Base-by-base conservation (phyloP, 1,140 invertebrate genomes). In the Plodia interpunctella region DNA sequence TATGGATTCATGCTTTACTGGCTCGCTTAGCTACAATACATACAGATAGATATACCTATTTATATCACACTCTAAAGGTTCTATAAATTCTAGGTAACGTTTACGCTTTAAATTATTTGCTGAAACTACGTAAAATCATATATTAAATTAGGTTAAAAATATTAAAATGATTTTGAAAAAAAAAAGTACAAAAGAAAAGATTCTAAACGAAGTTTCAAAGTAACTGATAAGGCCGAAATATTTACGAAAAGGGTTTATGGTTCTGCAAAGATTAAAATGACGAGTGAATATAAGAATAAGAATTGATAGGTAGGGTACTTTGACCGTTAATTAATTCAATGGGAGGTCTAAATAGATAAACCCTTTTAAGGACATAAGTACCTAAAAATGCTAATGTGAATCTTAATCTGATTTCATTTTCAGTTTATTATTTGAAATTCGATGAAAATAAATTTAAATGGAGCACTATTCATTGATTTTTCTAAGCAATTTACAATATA, bases 281-380 rank as follows among this genome's bases (percentile, higher is more conserved):
- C 50, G 61, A 63, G 67, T 65, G 63, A 74, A n/a, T n/a, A n/a
- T n/a, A n/a, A n/a, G n/a, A n/a, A n/a, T n/a, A n/a, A n/a, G n/a
- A n/a, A n/a, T n/a, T n/a, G n/a, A n/a, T n/a, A 74, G 65, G 63
- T 66, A 67, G 62, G 62, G 50, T 65, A 62, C 59, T 61, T 54
- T 54, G 58, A 18, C 20, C 60, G 49, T 64, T 64, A 63, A 74
- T 78, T 76, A 72, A 78, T 74, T 76, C 69, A 65, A 74, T 53
- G 65, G 63, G 68, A 66, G 65, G 57, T 60, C 60, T 62, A 35
- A 5, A n/a, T n/a, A n/a, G n/a, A n/a, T n/a, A n/a, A 10, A 11
- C 9, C 32, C 32, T 35, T 35, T 73, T 70, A 70, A 74, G 68
- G 59, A 67, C 21, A 58, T 69, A 54, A 65, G 53, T 54, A 68